Conservation (phyloP, 1,140 invertebrate species). For the Pararge aegeria region DNA sequence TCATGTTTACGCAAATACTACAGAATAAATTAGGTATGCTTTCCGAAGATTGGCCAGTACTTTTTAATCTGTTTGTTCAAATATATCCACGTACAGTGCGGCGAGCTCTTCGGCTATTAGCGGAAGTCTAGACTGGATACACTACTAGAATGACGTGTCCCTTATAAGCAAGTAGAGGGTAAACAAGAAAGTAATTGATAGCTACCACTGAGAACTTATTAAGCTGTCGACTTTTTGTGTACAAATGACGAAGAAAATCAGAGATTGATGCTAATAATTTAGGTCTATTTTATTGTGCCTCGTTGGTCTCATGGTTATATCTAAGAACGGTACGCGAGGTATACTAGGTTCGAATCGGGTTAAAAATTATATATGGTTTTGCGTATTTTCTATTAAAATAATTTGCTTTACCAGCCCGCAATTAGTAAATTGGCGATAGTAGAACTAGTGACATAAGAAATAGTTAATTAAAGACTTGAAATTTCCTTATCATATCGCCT, state of each 20-base stretch:
- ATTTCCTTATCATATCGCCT: too few relatives aligned
- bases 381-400: too few relatives aligned
- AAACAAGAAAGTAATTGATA: conserved; percentile 25
- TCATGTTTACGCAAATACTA: too few relatives aligned
- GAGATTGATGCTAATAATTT: not conserved
- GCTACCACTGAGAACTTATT: conserved; percentile 10
- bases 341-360: too few relatives aligned
- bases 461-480: not conserved
- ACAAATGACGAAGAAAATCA: not conserved
- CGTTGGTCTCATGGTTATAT: too few relatives aligned
- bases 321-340: too few relatives aligned
- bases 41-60: too few relatives aligned
- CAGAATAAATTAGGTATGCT: too few relatives aligned
- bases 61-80: too few relatives aligned
- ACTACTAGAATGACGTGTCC: conserved; percentile 22
- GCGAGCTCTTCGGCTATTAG: not conserved
- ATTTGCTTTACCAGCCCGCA: too few relatives aligned
- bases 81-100: not conserved
- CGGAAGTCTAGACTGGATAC: conserved; percentile 21
- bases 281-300: not conserved
- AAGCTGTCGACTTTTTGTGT: conserved; percentile 15
- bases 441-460: not conserved
- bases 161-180: conserved; percentile 17
- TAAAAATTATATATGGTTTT: too few relatives aligned
- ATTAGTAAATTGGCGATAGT: too few relatives aligned